These are phyloP conservation scores for Sthenelais limicola DNA, from an alignment of 2,888 invertebrate species.

Conservation along the genomic window DNA sequence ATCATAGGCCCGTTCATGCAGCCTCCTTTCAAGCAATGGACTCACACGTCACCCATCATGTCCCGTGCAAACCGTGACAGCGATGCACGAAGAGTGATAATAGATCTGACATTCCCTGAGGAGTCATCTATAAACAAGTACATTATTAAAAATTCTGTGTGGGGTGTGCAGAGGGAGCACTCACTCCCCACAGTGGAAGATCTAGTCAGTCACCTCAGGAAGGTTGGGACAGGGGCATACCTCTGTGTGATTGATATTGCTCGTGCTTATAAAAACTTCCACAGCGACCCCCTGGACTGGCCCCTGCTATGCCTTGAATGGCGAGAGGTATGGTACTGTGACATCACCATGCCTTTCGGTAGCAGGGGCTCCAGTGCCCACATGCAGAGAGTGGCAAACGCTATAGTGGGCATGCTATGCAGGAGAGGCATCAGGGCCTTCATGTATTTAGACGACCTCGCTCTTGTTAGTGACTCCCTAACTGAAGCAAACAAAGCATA, in stretches of 20 bases:
- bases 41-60: too few species aligned
- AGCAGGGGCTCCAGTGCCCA: background rate
- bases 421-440: background rate
- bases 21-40: too few species aligned
- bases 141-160: background rate
- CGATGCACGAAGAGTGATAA: too few species aligned
- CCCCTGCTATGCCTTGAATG: background rate
- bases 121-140: background rate
- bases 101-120: too few species aligned
- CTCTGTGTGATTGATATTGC: background rate
- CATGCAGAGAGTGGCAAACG: conserved; percentile 1
- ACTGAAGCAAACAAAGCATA: too few species aligned
- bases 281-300: background rate
- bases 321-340: background rate
- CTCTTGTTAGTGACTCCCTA: too few species aligned
- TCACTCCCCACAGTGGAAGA: background rate
- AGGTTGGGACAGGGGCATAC: background rate
- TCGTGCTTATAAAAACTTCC: conserved; percentile 5
- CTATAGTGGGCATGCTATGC: background rate
- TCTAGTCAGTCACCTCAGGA: background rate
- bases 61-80: too few species aligned
- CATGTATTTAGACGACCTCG: conserved; percentile 3
- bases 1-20: too few species aligned
- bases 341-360: background rate
- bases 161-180: background rate